These are phyloP conservation scores for Salvator merianae DNA, from an alignment of 2,113 vertebrate genomes.

Conservation along the genomic window DNA sequence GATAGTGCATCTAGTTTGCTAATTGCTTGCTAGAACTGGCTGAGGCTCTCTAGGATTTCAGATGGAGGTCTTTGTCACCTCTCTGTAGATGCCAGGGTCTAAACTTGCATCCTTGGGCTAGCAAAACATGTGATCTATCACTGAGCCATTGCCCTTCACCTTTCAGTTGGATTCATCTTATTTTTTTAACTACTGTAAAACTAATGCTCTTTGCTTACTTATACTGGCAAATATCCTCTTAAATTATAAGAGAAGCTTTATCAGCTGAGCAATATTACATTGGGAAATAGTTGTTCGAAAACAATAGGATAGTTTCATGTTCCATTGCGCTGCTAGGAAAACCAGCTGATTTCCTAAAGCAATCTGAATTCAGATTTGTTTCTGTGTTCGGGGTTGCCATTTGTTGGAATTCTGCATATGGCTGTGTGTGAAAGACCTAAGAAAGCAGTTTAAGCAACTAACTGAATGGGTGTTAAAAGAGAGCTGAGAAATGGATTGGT, in stretches of 20 bases:
- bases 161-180: not conserved
- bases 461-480: constrained; percentile 57
- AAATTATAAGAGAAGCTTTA: not conserved
- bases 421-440: not conserved
- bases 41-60: not conserved
- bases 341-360: not conserved
- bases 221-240: not conserved
- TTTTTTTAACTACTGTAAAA: not conserved
- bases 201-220: not conserved
- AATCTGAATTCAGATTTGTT: not conserved
- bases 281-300: not conserved
- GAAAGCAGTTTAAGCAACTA: constrained; percentile 54
- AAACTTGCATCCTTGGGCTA: not conserved
- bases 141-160: not conserved
- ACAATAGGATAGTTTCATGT: not conserved
- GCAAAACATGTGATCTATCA: not conserved
- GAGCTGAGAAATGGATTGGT: constrained; percentile 51
- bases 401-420: not conserved
- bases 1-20: not conserved
- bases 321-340: not conserved
- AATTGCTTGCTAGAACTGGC: not conserved
- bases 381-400: constrained; percentile 9
- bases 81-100: not conserved
- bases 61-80: not conserved
- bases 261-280: not conserved